These are phyloP conservation scores for Drosophila algonquin DNA, from an alignment of 2,888 invertebrate genomes.

Conservation along the genomic window DNA sequence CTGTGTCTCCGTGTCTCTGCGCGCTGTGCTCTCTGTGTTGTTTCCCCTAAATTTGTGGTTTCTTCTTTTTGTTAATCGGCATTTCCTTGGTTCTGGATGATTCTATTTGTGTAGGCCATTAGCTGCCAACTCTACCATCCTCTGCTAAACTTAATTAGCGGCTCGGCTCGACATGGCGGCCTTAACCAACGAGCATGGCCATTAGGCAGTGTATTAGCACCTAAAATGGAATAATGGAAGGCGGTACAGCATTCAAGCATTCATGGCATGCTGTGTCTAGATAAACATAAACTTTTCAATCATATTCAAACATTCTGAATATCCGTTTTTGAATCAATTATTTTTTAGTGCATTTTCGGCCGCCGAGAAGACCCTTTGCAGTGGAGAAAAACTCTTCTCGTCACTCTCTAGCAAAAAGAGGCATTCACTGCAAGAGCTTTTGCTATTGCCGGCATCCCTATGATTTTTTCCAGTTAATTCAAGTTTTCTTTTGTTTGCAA, in stretches of 20 bases:
- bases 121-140: conserved; percentile 34
- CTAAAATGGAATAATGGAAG: conserved; percentile 15
- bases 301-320: not conserved
- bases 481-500: too few relatives aligned
- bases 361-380: too few relatives aligned
- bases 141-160: conserved; percentile 54
- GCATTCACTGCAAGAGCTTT: too few relatives aligned
- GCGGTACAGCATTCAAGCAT: not conserved
- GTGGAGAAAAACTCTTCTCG: too few relatives aligned
- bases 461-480: too few relatives aligned
- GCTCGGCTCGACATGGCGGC: conserved; percentile 21
- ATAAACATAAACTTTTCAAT: conserved; percentile 1
- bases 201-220: conserved; percentile 31
- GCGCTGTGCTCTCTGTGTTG: conserved; percentile 9
- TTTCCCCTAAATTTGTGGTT: conserved; percentile 24
- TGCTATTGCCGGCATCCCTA: too few relatives aligned
- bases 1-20: conserved; percentile 19
- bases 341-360: too few relatives aligned
- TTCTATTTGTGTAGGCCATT: conserved; percentile 66
- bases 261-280: too few relatives aligned
- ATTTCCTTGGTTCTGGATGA: conserved; percentile 43
- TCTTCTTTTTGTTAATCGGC: conserved; percentile 13
- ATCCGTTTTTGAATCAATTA: not conserved
- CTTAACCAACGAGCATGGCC: conserved; percentile 31
- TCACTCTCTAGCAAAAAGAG: too few relatives aligned